Percentiles rank a stretch among this genome's conserved stretches.
Evolutionary conservation across 2,113 vertebrate species (phyloP).

Genomic region (Tor tambroides): DNA sequence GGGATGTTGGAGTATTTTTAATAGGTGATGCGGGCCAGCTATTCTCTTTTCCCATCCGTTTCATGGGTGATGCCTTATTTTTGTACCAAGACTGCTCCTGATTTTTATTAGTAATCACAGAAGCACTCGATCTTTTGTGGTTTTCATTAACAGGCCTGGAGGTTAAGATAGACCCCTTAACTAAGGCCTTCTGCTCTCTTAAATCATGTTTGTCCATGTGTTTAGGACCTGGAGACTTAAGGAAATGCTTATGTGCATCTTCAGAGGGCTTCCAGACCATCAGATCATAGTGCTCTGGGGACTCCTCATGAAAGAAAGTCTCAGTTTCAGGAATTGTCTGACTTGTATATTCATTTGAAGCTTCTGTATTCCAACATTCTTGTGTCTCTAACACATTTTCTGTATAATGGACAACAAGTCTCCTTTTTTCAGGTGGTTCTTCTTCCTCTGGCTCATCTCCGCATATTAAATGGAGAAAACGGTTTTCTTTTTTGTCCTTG

Average conservation of each 20-base stretch:
- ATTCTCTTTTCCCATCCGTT: constrained; percentile 49
- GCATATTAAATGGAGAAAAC: constrained; percentile 46
- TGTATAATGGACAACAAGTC: not conserved
- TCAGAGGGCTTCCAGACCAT: not conserved
- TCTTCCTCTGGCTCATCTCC: constrained; percentile 55
- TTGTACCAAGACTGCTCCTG: not conserved
- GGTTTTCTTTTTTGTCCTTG: constrained; percentile 12
- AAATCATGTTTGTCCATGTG: not conserved
- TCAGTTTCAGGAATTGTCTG: constrained; percentile 26
- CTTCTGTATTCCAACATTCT: not conserved
- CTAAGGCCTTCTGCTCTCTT: not conserved
- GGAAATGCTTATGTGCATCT: not conserved
- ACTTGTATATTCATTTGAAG: not conserved
- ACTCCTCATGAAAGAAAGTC: not conserved
- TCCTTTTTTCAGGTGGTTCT: constrained; percentile 62
- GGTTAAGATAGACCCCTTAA: not conserved
- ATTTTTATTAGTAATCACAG: no score
- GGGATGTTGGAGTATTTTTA: not conserved
- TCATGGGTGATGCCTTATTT: constrained; percentile 1
- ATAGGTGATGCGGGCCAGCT: not conserved
- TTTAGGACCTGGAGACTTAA: not conserved
- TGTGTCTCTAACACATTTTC: constrained; percentile 48
- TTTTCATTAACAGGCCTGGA: constrained; percentile 1
- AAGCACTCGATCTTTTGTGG: not conserved
- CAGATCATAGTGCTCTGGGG: no score